Base-by-base conservation (phyloP, 2,888 invertebrate species). In the Chirona hameri region DNA sequence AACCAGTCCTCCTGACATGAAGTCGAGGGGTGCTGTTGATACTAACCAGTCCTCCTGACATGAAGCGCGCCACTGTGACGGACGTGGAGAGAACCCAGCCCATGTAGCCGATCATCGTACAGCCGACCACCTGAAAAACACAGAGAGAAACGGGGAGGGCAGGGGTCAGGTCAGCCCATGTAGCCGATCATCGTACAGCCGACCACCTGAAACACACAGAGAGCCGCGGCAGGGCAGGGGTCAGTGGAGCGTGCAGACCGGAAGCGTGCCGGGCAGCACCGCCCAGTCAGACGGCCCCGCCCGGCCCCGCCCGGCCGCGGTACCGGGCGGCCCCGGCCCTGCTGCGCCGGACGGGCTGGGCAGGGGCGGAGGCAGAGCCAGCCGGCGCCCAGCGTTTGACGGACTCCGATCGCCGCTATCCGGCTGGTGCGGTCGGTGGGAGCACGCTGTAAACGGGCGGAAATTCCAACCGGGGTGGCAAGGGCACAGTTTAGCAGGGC, bases 21-120 rank as follows among this genome's bases (percentile, higher is more conserved):
- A 88, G 82, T n/a, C n/a, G n/a, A n/a, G n/a, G n/a, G n/a, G n/a
- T n/a, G 18, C 39, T 39, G 46, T 3, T 1, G 14, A 15, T 82
- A 84, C 87, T 86, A 85, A 88, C 88, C 87, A 88, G 85, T 24
- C 87, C 87, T 81, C 88, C 88, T 72, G 87, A 87, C 84, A 88
- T 86, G 85, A 88, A 88, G 82, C 86, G 86, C 80, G 87, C 86
- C 72, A 88, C 86, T 9, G 87, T 87, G 81, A 87, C 87, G 21
- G 88, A 88, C 24, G 88, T 88, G 48, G 87, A 87, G 81, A 88
- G 85, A 65, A 88, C 86, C 88, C 88, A 88, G 31, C 87, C 86
- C 85, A 88, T 87, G 84, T 87, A 88, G n/a, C 87, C 87, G 82
- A 88, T 87, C 72, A 88, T 84, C 57, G 86, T 84, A 83, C 87